phyloP scores from a whole-genome alignment of 2,113 vertebrate genomes.

The Crotophaga sulcirostris region DNA sequence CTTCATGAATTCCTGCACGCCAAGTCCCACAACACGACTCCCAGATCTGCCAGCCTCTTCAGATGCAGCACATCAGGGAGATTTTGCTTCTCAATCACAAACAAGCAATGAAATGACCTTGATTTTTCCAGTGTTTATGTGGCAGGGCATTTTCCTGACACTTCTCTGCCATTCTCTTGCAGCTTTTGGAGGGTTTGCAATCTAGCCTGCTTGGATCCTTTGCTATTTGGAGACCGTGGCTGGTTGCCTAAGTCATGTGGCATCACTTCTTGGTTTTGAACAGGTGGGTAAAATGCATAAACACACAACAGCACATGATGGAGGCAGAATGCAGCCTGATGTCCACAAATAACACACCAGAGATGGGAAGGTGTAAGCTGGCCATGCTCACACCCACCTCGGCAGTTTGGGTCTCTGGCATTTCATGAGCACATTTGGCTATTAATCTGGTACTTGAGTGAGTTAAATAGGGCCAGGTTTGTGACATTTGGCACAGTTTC shows the following conservation, averaged over 20 bases:
- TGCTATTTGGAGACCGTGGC: neutral
- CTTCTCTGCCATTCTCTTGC: neutral
- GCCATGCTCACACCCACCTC: neutral
- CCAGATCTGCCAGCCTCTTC: neutral
- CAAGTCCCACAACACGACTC: neutral
- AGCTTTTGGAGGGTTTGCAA: neutral
- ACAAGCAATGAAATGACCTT: neutral
- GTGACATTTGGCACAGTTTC: neutral
- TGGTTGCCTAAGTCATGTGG: neutral
- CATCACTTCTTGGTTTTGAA: neutral
- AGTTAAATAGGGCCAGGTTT: neutral
- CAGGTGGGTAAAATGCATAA: neutral
- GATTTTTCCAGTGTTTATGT: neutral
- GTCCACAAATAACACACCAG: neutral
- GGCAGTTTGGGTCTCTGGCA: neutral
- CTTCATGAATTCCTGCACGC: constrained; percentile 20
- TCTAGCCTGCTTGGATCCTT: neutral
- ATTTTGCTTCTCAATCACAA: neutral
- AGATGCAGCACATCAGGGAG: neutral
- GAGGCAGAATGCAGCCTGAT: neutral
- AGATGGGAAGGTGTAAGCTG: neutral
- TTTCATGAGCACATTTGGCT: neutral
- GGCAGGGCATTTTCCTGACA: neutral
- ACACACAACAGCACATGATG: neutral
- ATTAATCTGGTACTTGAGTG: neutral